Percentiles rank a stretch among this genome's conserved stretches.
Evolutionary conservation across 1,140 invertebrate genomes (phyloP).

Genomic region (Drosophila eugracilis): DNA sequence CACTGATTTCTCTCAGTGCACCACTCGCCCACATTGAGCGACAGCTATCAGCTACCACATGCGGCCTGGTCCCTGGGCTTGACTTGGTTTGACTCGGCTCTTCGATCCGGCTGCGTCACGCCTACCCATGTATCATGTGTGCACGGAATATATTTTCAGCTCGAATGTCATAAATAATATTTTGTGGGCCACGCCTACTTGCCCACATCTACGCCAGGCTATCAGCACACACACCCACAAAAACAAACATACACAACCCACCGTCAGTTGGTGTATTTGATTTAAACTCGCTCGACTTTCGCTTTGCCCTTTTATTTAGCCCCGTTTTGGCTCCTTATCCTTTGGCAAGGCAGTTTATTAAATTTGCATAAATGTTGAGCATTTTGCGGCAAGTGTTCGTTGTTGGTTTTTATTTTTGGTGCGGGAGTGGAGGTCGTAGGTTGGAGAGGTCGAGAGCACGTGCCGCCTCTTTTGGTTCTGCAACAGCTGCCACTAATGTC

Average conservation of each 20-base stretch:
- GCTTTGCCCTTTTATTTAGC: slow-evolving; percentile 39
- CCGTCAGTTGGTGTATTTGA: slow-evolving; percentile 44
- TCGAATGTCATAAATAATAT: slow-evolving; percentile 76
- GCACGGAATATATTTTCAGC: slow-evolving; percentile 71
- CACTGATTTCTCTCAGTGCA: slow-evolving; percentile 7
- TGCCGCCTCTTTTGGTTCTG: slow-evolving; percentile 18
- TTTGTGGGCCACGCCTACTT: slow-evolving; percentile 49
- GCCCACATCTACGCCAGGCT: slow-evolving; percentile 19
- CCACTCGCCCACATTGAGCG: slow-evolving; percentile 55
- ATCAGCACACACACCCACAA: slow-evolving; percentile 5
- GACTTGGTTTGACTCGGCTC: slow-evolving; percentile 3
- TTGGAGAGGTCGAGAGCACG: too few relatives aligned
- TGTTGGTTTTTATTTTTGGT: slow-evolving; percentile 8
- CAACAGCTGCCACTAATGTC: slow-evolving; percentile 72
- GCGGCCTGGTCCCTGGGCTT: slow-evolving; percentile 27
- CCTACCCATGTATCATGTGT: slow-evolving; percentile 63
- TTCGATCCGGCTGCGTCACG: slow-evolving; percentile 42
- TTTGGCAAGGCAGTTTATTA: slow-evolving; percentile 67
- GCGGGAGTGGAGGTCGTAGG: not conserved
- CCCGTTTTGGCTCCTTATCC: slow-evolving; percentile 27
- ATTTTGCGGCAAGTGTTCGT: slow-evolving; percentile 56
- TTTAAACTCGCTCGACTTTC: slow-evolving; percentile 62
- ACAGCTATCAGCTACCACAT: slow-evolving; percentile 64
- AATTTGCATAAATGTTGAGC: slow-evolving; percentile 80
- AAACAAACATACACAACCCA: slow-evolving; percentile 20